A percentile compares a stretch with the other conserved stretches of the same genome.
Evolutionary conservation across 2,797 vertebrate species (phyloP).

Genomic region (Mormyrops boulengeri): DNA sequence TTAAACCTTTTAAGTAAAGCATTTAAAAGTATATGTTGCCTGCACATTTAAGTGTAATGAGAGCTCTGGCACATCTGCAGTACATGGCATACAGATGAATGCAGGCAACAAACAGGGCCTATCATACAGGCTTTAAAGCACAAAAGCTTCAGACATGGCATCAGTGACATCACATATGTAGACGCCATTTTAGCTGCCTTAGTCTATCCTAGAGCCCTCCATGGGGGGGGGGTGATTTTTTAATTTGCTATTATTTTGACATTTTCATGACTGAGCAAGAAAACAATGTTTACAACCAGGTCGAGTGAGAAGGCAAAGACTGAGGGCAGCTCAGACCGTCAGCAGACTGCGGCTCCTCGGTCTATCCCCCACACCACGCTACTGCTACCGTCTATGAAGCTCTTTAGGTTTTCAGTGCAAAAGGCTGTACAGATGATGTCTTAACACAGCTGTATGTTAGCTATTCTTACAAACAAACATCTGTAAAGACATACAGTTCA

Average conservation of each 20-base stretch:
- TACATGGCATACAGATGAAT: conserved; percentile 42
- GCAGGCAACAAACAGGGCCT: conserved; percentile 3
- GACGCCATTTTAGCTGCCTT: conserved; percentile 36
- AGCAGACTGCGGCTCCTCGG: conserved; percentile 23
- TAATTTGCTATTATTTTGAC: conserved; percentile 25
- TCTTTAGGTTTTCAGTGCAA: conserved; percentile 50
- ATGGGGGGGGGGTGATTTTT: conserved; percentile 25
- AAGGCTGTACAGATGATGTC: conserved; percentile 38
- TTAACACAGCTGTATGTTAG: conserved; percentile 30
- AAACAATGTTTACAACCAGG: background rate
- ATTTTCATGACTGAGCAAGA: background rate
- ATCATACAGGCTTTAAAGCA: conserved; percentile 26
- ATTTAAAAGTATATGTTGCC: background rate
- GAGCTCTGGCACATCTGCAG: conserved; percentile 44
- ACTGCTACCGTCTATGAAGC: background rate
- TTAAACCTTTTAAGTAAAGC: background rate
- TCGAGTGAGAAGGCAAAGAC: background rate
- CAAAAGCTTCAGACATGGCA: conserved; percentile 34
- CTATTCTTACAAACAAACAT: conserved; percentile 24
- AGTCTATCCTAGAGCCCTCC: conserved; percentile 34
- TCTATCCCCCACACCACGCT: background rate
- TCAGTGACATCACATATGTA: conserved; percentile 6
- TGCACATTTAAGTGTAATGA: background rate
- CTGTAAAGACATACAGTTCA: conserved; percentile 16
- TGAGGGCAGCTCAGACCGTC: background rate